These are phyloP conservation scores for Pipistrellus pipistrellus DNA, from an alignment of 2,797 vertebrate species.

Conservation along the genomic window DNA sequence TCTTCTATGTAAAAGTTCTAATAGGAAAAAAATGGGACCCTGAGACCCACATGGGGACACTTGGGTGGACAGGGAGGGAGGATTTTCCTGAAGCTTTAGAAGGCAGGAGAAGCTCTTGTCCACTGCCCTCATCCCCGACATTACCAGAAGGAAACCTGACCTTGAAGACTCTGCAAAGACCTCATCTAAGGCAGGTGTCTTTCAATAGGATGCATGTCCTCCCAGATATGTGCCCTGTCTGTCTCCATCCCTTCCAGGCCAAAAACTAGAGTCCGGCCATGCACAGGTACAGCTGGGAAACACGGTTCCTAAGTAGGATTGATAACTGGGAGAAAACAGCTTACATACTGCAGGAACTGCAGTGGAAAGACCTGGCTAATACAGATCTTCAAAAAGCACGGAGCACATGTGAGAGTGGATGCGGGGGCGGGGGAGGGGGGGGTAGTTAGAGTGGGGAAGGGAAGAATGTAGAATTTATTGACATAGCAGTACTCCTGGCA, in stretches of 20 bases:
- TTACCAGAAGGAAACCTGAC: neutral
- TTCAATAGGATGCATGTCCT: neutral
- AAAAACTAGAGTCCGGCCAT: neutral
- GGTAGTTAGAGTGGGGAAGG: too few relatives aligned
- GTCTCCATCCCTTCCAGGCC: neutral
- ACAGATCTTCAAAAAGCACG: neutral
- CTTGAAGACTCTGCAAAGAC: neutral
- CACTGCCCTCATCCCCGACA: neutral
- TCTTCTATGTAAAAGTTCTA: neutral
- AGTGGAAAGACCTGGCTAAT: neutral
- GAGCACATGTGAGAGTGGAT: neutral
- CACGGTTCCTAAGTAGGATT: neutral
- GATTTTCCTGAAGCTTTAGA: neutral
- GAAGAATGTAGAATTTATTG: neutral
- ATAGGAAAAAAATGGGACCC: neutral
- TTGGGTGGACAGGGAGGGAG: neutral
- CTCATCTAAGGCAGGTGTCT: neutral
- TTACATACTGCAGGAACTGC: neutral
- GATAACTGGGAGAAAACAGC: neutral
- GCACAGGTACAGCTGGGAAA: neutral
- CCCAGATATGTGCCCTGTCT: neutral
- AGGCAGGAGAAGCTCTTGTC: neutral
- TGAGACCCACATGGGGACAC: neutral
- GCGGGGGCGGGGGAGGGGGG: neutral
- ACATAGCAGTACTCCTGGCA: neutral